Percentiles rank a stretch among this genome's conserved stretches.
Conservation (phyloP, 2,888 invertebrate species). For the Clanis bilineata region DNA sequence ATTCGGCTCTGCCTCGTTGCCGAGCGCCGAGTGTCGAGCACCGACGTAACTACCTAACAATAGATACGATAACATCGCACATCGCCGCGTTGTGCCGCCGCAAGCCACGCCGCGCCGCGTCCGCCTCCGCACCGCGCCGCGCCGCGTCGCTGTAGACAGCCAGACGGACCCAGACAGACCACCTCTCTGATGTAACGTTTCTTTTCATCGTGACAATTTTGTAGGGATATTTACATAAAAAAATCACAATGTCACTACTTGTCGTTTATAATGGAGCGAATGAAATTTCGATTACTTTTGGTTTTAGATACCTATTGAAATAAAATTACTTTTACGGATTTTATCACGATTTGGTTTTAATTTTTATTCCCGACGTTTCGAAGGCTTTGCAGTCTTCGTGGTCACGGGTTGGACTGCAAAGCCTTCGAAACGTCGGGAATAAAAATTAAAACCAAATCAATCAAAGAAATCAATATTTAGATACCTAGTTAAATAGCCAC, state of each 20-base stretch:
- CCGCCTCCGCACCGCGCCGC: too few relatives aligned
- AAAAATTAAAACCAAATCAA: too few relatives aligned
- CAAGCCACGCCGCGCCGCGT: neutral
- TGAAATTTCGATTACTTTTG: neutral
- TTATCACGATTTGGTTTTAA: too few relatives aligned
- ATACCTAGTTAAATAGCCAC: too few relatives aligned
- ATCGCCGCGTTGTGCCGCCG: neutral
- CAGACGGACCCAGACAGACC: neutral
- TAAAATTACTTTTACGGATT: too few relatives aligned
- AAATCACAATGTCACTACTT: neutral
- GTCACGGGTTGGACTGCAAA: too few relatives aligned
- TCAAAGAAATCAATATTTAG: too few relatives aligned
- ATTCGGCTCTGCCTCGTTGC: constrained; percentile 24
- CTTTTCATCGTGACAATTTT: neutral
- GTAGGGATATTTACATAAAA: neutral
- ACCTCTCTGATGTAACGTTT: constrained; percentile 4
- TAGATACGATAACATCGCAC: constrained; percentile 6
- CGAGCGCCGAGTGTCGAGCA: constrained; percentile 8
- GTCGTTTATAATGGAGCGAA: neutral
- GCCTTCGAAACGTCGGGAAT: too few relatives aligned
- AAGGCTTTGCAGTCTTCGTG: too few relatives aligned
- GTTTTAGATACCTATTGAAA: too few relatives aligned
- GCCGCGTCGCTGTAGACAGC: neutral
- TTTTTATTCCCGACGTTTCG: too few relatives aligned
- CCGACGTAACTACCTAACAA: constrained; percentile 14